phyloP scores from a whole-genome alignment of 2,888 invertebrate genomes.

The Microplitis deprimator region DNA sequence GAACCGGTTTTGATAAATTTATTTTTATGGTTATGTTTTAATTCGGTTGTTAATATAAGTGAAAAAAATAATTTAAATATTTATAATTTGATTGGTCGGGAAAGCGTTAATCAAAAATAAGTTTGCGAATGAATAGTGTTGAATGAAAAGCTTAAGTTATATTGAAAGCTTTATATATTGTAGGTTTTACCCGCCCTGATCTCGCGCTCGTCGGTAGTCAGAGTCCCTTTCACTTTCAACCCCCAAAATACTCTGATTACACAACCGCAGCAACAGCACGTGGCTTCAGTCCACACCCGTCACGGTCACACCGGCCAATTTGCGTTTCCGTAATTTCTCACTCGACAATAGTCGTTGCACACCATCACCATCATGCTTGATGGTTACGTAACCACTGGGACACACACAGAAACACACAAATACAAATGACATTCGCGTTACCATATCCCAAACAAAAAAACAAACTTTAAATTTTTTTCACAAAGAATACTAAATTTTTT shows the following conservation, averaged over 20 bases:
- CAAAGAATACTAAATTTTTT: background rate
- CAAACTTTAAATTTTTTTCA: background rate
- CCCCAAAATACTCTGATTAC: constrained; percentile 67
- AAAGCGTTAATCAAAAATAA: background rate
- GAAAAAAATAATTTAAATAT: background rate
- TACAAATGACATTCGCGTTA: too few relatives aligned
- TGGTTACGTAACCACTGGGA: background rate
- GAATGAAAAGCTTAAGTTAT: constrained; percentile 27
- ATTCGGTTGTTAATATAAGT: background rate
- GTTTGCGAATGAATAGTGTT: background rate
- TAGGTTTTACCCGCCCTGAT: constrained; percentile 35
- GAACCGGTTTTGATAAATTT: background rate
- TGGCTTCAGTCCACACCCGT: constrained; percentile 67
- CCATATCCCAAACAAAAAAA: background rate
- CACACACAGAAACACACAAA: background rate
- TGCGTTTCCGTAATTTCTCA: constrained; percentile 64
- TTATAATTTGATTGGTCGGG: background rate
- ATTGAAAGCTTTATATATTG: constrained; percentile 40
- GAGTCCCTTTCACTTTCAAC: constrained; percentile 56
- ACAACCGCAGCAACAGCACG: constrained; percentile 67
- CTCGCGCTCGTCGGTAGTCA: constrained; percentile 34
- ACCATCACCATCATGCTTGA: background rate
- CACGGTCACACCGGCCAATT: constrained; percentile 70
- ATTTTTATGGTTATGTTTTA: constrained; percentile 1
- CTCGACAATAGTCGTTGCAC: constrained; percentile 50